Conservation (phyloP, 1,140 invertebrate species). For the Papilio xuthus region DNA sequence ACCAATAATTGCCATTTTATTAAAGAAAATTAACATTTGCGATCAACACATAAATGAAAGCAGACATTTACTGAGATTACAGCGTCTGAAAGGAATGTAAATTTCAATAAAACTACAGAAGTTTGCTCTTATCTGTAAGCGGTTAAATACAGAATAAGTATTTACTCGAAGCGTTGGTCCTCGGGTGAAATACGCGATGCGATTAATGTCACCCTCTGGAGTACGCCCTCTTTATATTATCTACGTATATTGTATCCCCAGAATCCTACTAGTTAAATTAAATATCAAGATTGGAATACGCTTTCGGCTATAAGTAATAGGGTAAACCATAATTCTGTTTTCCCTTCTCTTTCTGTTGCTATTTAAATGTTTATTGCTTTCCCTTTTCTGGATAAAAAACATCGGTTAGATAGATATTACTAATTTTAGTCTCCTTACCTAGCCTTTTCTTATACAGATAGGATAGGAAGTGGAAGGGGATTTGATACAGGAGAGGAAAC, state of each 20-base stretch:
- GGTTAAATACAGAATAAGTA: conserved; percentile 7
- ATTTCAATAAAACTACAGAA: conserved; percentile 8
- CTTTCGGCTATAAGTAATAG: background rate
- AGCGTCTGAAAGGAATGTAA: background rate
- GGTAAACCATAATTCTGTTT: background rate
- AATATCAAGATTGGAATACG: background rate
- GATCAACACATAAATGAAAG: background rate
- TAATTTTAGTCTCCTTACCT: too few relatives aligned
- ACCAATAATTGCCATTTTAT: too few relatives aligned
- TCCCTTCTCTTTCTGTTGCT: background rate
- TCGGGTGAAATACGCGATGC: conserved; percentile 9
- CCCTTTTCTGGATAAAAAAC: background rate
- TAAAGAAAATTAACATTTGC: background rate
- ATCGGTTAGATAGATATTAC: too few relatives aligned
- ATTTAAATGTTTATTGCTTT: background rate
- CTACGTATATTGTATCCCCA: background rate
- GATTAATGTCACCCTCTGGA: conserved; percentile 16
- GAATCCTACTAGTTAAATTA: background rate
- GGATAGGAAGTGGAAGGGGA: too few relatives aligned
- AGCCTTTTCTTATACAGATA: too few relatives aligned
- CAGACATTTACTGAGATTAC: background rate
- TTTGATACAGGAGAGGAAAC: too few relatives aligned
- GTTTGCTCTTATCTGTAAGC: background rate
- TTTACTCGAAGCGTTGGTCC: conserved; percentile 1
- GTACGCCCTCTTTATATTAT: background rate